Conservation (phyloP, 2,113 vertebrate genomes). For the Semnornis frantzii region DNA sequence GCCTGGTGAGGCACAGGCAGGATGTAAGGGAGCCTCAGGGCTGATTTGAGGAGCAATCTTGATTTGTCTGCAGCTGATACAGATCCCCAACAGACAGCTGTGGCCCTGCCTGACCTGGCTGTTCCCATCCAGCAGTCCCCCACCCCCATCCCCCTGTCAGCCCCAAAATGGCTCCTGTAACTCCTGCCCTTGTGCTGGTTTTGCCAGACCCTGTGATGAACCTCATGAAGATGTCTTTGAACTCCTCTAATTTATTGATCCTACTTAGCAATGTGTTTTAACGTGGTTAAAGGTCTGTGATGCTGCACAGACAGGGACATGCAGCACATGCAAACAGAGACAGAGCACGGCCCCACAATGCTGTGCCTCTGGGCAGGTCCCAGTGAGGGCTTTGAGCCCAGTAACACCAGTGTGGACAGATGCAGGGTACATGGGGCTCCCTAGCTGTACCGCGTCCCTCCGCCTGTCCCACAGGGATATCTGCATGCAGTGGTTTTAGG, state of each 20-base stretch:
- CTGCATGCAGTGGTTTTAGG: accelerated
- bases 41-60: background rate
- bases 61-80: background rate
- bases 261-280: background rate
- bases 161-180: background rate
- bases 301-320: background rate
- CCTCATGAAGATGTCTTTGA: background rate
- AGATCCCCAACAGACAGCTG: background rate
- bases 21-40: accelerated
- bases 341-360: background rate
- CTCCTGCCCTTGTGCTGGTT: accelerated
- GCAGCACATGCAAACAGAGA: background rate
- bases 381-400: accelerated
- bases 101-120: background rate
- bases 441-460: background rate
- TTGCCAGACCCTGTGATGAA: background rate
- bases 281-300: background rate
- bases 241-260: background rate
- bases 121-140: background rate
- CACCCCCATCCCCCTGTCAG: background rate
- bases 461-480: background rate
- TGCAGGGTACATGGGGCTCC: accelerated
- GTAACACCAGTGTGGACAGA: accelerated
- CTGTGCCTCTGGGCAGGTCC: background rate
- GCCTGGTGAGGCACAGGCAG: background rate